Conservation (phyloP, 2,888 invertebrate species). For the Yponomeuta plumbellus region DNA sequence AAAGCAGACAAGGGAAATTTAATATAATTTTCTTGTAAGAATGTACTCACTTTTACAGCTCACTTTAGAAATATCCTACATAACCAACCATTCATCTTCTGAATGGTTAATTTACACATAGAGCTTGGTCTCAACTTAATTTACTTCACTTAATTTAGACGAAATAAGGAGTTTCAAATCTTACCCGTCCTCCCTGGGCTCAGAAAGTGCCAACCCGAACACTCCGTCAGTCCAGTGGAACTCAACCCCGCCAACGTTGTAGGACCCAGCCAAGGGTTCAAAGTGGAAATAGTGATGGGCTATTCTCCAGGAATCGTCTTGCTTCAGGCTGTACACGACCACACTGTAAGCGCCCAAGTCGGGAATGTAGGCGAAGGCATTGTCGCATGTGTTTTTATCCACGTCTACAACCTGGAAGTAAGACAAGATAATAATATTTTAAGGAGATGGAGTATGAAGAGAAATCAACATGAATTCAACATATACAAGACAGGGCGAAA, state of each 20-base stretch:
- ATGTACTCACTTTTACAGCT: no score
- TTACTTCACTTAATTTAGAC: no score
- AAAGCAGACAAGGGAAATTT: no score
- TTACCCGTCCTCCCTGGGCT: constrained; percentile 74
- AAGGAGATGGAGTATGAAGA: no score
- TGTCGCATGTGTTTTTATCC: constrained; percentile 80
- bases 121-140: no score
- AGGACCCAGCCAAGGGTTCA: constrained; percentile 86
- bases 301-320: constrained; percentile 86
- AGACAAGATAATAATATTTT: background rate
- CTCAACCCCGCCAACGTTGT: constrained; percentile 84
- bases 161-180: background rate
- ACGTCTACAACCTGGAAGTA: constrained; percentile 81
- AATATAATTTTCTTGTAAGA: no score
- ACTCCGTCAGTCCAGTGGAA: constrained; percentile 93
- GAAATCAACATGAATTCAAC: no score
- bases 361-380: constrained; percentile 86
- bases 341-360: constrained; percentile 86
- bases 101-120: no score
- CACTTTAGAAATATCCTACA: no score
- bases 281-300: constrained; percentile 90
- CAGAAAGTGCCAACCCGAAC: constrained; percentile 83
- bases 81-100: no score
- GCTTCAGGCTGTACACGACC: constrained; percentile 84
- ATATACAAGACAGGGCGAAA: no score